Percentiles rank a stretch among this genome's conserved stretches.
These are phyloP conservation scores for Montipora sp. DNA, from an alignment of 64 coral and sea anemone genomes.

Conservation along the genomic window DNA sequence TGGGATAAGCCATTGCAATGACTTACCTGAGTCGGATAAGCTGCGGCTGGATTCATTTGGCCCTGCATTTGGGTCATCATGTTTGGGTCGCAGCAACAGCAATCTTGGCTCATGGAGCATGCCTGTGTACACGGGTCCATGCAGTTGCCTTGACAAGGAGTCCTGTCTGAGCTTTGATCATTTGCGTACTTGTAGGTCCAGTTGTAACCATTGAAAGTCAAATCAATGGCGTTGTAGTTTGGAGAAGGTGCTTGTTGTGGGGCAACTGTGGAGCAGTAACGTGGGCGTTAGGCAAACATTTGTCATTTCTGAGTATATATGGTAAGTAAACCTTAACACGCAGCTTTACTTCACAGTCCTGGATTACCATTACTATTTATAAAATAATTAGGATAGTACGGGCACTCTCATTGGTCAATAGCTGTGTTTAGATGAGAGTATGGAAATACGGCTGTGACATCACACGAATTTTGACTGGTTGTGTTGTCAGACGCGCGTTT, in stretches of 20 bases:
- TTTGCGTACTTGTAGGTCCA: slow-evolving; percentile 64
- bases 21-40: not conserved
- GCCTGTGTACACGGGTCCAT: slow-evolving; percentile 61
- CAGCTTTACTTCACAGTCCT: too few relatives aligned
- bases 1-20: not conserved
- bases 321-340: too few relatives aligned
- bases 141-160: slow-evolving; percentile 80
- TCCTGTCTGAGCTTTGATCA: slow-evolving; percentile 45
- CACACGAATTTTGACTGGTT: too few relatives aligned
- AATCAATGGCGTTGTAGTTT: slow-evolving; percentile 71
- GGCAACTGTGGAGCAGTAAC: slow-evolving; percentile 9
- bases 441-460: too few relatives aligned
- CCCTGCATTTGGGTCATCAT: slow-evolving; percentile 15
- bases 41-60: slow-evolving; percentile 36
- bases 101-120: slow-evolving; percentile 77
- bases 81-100: slow-evolving; percentile 82
- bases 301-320: too few relatives aligned
- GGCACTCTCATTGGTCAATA: too few relatives aligned
- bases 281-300: too few relatives aligned
- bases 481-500: too few relatives aligned
- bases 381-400: too few relatives aligned
- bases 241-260: not conserved
- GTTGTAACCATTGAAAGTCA: slow-evolving; percentile 68
- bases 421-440: too few relatives aligned
- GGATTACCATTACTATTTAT: too few relatives aligned